These are phyloP conservation scores for Bradypus variegatus DNA, from an alignment of 2,797 vertebrate species.

Conservation along the genomic window DNA sequence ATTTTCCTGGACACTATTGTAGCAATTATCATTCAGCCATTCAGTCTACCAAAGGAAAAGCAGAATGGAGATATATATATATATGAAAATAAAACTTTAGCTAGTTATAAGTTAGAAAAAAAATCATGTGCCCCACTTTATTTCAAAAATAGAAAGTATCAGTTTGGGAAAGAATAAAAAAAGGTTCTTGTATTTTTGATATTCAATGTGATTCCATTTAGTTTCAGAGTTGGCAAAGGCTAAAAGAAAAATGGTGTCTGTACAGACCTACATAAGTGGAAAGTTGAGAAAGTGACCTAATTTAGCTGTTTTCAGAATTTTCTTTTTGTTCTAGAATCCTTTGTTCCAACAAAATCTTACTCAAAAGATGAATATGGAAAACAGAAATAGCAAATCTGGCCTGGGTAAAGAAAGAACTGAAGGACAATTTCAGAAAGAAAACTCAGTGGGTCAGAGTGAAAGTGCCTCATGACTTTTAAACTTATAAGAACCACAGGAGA, in stretches of 20 bases:
- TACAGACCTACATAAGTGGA: constrained; percentile 36
- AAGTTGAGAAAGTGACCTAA: constrained; percentile 46
- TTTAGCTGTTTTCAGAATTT: constrained; percentile 36
- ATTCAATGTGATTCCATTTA: constrained; percentile 40
- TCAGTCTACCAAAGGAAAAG: background rate
- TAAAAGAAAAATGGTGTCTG: constrained; percentile 34
- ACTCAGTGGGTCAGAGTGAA: background rate
- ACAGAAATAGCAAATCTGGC: background rate
- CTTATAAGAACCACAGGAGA: background rate
- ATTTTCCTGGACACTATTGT: constrained; percentile 41
- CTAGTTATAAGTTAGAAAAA: constrained; percentile 1
- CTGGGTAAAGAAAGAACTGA: background rate
- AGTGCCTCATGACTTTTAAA: background rate
- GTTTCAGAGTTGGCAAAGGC: constrained; percentile 20
- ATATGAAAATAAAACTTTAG: background rate
- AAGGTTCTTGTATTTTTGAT: constrained; percentile 19
- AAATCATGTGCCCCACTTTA: background rate
- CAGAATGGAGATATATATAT: background rate
- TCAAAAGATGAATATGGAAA: background rate
- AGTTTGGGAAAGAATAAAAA: background rate
- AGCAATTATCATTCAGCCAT: constrained; percentile 37
- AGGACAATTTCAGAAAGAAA: background rate
- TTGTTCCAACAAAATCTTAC: constrained; percentile 34
- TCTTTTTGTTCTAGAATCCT: constrained; percentile 16
- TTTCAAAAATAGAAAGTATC: constrained; percentile 43